phyloP scores from a whole-genome alignment of 2,888 invertebrate genomes.

The Nudaria mundana region DNA sequence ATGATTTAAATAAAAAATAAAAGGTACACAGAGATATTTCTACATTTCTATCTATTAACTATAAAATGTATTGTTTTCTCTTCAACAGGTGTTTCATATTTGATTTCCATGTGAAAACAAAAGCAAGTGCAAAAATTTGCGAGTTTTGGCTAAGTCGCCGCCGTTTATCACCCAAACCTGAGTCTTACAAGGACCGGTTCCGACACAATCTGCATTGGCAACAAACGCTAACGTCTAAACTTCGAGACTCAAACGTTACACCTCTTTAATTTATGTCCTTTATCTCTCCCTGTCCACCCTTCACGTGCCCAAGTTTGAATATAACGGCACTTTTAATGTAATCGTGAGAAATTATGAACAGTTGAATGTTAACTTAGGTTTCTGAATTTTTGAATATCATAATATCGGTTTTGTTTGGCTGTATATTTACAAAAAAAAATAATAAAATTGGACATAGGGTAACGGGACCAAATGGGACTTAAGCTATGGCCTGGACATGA shows the following conservation, averaged over 20 bases:
- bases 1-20: too few relatives aligned
- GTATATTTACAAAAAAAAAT: too few relatives aligned
- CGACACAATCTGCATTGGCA: conserved; percentile 37
- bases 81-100: too few relatives aligned
- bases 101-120: too few relatives aligned
- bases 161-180: conserved; percentile 6
- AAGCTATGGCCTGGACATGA: too few relatives aligned
- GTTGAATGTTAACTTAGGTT: conserved; percentile 21
- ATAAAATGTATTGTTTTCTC: too few relatives aligned
- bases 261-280: conserved; percentile 51
- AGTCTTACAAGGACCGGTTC: conserved; percentile 36
- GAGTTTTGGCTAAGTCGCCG: neutral
- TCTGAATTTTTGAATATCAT: neutral
- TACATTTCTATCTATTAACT: too few relatives aligned
- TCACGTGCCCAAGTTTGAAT: conserved; percentile 26
- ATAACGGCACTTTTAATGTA: conserved; percentile 19
- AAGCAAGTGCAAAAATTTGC: too few relatives aligned
- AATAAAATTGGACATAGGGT: too few relatives aligned
- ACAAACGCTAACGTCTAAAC: conserved; percentile 49
- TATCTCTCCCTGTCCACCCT: conserved; percentile 41
- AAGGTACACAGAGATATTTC: too few relatives aligned
- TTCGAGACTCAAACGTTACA: conserved; percentile 52
- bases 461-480: too few relatives aligned
- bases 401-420: too few relatives aligned
- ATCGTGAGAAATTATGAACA: conserved; percentile 22